Base-by-base conservation (phyloP, 2,888 invertebrate species). In the Tenthredo distinguenda region DNA sequence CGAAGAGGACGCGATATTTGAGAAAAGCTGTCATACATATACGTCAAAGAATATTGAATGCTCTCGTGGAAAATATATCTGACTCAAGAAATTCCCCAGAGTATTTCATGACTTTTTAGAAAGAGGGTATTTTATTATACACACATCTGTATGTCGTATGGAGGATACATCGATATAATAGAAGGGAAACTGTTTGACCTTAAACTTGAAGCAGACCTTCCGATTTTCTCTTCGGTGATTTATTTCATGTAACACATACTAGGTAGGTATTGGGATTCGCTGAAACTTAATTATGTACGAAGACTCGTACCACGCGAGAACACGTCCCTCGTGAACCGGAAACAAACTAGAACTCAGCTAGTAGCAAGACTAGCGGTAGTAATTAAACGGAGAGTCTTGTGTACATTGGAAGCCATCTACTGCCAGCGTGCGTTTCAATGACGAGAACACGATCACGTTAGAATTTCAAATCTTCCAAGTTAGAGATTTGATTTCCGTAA, bases 301-400 rank as follows among this genome's bases (percentile, higher is more conserved):
- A 31, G 72, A 43, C 34, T 77, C 34, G 77, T 77, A 55, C 55
- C 10, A 55, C 18, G 77, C 43, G 55, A 10, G 55, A 55, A 77
- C 77, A 77, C 47, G 77, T 77, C 77, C 55, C 77, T 77, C 77
- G 77, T 50, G 77, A 55, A 77, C 77, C 77, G 77, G 77, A 77
- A 77, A 77, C 77, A 77, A 77, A 77, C 77, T 77, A 50, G 77
- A 77, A 77, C 77, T 77, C 55, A 77, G 77, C 55, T 50, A 77
- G 77, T 77, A 77, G 55, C 77, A 50, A 77, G 77, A 77, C 77
- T 77, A 77, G 77, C 77, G 77, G 50, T 77, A 77, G 77, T 77
- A 77, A 77, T 77, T 77, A 77, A 77, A 77, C 55, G 77, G 47
- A 77, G 77, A 77, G 77, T 77, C 77, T 77, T 50, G 77, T 77